Evolutionary conservation across 1,140 invertebrate species (phyloP).

Genomic region (Archivesica marissinica): DNA sequence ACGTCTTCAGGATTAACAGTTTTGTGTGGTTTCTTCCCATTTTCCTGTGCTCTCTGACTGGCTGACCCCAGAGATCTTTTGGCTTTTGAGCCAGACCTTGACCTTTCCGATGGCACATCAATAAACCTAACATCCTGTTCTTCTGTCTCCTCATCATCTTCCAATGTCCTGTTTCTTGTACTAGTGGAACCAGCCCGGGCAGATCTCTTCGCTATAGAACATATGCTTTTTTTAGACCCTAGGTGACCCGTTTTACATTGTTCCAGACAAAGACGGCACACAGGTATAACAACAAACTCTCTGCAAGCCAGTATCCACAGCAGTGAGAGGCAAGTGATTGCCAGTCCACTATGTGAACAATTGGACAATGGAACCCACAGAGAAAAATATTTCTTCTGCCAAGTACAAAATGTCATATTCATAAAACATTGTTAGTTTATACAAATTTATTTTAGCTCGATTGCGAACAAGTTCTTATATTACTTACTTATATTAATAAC

Average conservation of each 20-base stretch:
- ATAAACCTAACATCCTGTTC: constrained; percentile 56
- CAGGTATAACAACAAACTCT: not conserved
- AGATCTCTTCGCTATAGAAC: not conserved
- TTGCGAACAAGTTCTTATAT: too few species aligned
- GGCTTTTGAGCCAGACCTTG: constrained; percentile 47
- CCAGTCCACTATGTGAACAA: too few species aligned
- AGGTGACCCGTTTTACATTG: not conserved
- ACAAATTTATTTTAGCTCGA: too few species aligned
- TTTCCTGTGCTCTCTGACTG: constrained; percentile 12
- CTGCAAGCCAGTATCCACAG: too few species aligned
- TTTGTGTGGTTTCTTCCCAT: constrained; percentile 55
- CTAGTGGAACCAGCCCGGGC: not conserved
- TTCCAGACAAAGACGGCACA: not conserved
- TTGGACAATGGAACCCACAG: too few species aligned
- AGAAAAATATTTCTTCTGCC: too few species aligned
- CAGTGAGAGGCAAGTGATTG: too few species aligned
- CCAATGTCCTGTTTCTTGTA: not conserved
- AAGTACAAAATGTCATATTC: too few species aligned
- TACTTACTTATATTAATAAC: too few species aligned
- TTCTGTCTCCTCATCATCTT: constrained; percentile 15
- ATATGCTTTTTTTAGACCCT: not conserved
- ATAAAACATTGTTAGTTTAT: too few species aligned
- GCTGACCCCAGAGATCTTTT: constrained; percentile 44
- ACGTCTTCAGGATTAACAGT: constrained; percentile 58
- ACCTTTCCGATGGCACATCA: constrained; percentile 52